Percentiles rank a stretch among this genome's conserved stretches.
Conservation (phyloP, 2,113 vertebrate species). For the Dolichallabes microphthalmus region DNA sequence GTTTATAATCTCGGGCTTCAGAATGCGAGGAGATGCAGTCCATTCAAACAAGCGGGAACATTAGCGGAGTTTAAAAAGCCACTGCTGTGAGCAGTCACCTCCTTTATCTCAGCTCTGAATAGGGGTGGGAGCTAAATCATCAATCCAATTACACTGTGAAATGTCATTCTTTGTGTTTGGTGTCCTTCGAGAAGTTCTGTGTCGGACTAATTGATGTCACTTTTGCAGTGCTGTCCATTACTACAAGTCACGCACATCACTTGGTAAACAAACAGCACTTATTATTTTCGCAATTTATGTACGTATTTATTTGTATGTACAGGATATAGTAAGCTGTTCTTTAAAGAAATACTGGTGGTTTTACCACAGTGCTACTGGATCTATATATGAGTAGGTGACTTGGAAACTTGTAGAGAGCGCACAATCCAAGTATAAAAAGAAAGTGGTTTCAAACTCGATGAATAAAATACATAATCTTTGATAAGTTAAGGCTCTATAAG, state of each 20-base stretch:
- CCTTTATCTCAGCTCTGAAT: constrained; percentile 9
- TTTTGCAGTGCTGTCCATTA: neutral
- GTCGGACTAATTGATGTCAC: constrained; percentile 10
- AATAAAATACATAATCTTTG: neutral
- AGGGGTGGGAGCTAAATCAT: constrained; percentile 1
- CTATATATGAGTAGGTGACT: neutral
- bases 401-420: neutral
- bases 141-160: constrained; percentile 56
- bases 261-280: neutral
- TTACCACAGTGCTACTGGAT: neutral
- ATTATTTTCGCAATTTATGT: neutral
- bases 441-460: neutral
- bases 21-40: neutral
- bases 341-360: neutral
- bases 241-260: neutral
- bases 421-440: neutral
- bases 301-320: neutral
- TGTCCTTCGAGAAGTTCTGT: constrained; percentile 16
- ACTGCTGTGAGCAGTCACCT: neutral
- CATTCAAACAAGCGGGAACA: constrained; percentile 19
- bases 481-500: neutral
- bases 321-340: too few species aligned
- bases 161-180: constrained; percentile 39
- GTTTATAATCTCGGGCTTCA: neutral
- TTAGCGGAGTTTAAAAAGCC: constrained; percentile 18